Base-by-base conservation (phyloP, 2,888 invertebrate species). In the Macaria liturata region DNA sequence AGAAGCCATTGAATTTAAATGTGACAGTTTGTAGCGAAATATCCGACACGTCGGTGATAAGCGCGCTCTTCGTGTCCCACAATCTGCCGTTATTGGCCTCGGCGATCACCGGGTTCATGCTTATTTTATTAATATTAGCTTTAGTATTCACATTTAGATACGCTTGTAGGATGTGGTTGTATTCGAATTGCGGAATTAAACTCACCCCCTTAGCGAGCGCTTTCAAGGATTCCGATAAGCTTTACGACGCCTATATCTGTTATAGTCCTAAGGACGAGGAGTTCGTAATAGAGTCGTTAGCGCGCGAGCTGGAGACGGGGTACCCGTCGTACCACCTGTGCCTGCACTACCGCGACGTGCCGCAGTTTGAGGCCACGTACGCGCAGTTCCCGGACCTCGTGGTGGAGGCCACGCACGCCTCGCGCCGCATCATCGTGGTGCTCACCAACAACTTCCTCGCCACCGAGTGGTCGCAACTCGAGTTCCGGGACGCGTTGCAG, bases 251-350 rank as follows among this genome's bases (percentile, higher is more conserved):
- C 68, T 98, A 98, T 89, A 95, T 98, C 62, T 95, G 97, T 79
- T 98, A 98, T 92, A 97, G 97, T 76, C 96, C 96, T 65, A 97
- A 97, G 87, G 98, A 98, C 88, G 97, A 97, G 81, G 95, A 96
- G 78, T 97, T 97, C 83, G 97, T 98, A 34, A 93, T 97, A 67
- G 96, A 97, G 78, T 95, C 96, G 60, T 93, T 98, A 66, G 97
- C 96, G 55, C 95, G 96, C 55, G 97, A 97, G 80, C 88, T 98
- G 67, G 98, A 98, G 84, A 96, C 95, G 74, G 96, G 96, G 44
- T 94, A 91, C 74, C 95, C 95, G 4, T 95, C 95, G 32, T 96
- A 97, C 78, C 94, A 97, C 71, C 92, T 98, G 61, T 98, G 97
- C 84, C 93, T 98, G 61, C 97, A 98, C 81, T 97, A 98, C 80